These are phyloP conservation scores for Nineta flava DNA, from an alignment of 2,888 invertebrate genomes.

Conservation along the genomic window DNA sequence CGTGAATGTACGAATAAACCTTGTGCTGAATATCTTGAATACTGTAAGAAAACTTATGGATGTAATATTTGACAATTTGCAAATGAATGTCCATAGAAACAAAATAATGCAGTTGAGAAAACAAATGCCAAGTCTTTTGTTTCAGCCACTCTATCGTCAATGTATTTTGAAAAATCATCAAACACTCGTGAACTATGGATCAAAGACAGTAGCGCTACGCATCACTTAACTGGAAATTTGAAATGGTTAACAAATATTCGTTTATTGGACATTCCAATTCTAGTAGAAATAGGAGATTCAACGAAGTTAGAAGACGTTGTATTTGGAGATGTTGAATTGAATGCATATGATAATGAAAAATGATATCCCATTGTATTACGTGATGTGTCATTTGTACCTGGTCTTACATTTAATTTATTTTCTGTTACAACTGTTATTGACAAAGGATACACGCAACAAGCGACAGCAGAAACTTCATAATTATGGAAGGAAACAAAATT, in stretches of 20 bases:
- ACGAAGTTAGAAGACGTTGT: too few relatives aligned
- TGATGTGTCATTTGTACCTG: too few relatives aligned
- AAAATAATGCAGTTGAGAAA: background rate
- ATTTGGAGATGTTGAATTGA: too few relatives aligned
- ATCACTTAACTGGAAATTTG: constrained; percentile 15
- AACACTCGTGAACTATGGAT: constrained; percentile 10
- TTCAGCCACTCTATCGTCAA: background rate
- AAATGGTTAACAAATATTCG: constrained; percentile 14
- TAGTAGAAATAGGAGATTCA: too few relatives aligned
- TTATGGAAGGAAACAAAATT: too few relatives aligned
- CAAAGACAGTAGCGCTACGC: constrained; percentile 17
- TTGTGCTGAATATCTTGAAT: constrained; percentile 13
- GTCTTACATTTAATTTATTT: too few relatives aligned
- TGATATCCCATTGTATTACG: too few relatives aligned
- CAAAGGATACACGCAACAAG: too few relatives aligned
- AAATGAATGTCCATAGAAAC: constrained; percentile 13
- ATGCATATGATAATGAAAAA: too few relatives aligned
- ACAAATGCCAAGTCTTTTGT: constrained; percentile 6
- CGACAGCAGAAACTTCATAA: too few relatives aligned
- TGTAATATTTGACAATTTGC: constrained; percentile 17
- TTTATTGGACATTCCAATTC: too few relatives aligned
- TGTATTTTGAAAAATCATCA: background rate
- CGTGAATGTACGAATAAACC: constrained; percentile 13
- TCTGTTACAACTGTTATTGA: too few relatives aligned
- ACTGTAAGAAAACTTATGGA: constrained; percentile 15